Conservation (phyloP, 2,113 vertebrate genomes). For the Sinocyclocheilus anshuiensis region DNA sequence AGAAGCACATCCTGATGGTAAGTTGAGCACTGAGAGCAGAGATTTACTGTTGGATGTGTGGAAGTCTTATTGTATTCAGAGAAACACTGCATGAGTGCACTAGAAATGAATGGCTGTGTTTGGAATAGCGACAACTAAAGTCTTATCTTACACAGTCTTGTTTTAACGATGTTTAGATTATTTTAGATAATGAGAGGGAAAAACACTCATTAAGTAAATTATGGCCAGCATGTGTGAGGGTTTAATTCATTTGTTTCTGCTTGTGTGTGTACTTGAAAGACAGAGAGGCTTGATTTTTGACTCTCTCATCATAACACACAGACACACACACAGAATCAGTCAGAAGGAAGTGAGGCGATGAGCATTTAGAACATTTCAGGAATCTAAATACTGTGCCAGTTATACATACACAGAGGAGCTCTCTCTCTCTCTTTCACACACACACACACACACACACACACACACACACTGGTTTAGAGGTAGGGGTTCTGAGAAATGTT, state of each 20-base stretch:
- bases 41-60: slow-evolving; percentile 39
- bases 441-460: background rate
- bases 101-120: background rate
- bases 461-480: slow-evolving; percentile 3
- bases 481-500: slow-evolving; percentile 40
- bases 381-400: slow-evolving; percentile 49
- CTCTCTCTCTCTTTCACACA: background rate
- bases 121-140: background rate
- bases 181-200: no score
- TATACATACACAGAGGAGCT: slow-evolving; percentile 28
- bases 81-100: slow-evolving; percentile 28
- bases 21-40: slow-evolving; percentile 37
- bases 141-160: background rate
- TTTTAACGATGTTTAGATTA: no score
- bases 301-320: background rate
- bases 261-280: background rate
- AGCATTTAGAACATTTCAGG: slow-evolving; percentile 43
- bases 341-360: slow-evolving; percentile 16
- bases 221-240: background rate
- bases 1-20: slow-evolving; percentile 36
- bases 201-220: no score
- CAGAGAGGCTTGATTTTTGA: slow-evolving; percentile 7
- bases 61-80: slow-evolving; percentile 37
- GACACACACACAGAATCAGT: slow-evolving; percentile 38
- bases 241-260: background rate